These are phyloP conservation scores for Archips crataeganus DNA, from an alignment of 2,888 invertebrate genomes.

Conservation along the genomic window DNA sequence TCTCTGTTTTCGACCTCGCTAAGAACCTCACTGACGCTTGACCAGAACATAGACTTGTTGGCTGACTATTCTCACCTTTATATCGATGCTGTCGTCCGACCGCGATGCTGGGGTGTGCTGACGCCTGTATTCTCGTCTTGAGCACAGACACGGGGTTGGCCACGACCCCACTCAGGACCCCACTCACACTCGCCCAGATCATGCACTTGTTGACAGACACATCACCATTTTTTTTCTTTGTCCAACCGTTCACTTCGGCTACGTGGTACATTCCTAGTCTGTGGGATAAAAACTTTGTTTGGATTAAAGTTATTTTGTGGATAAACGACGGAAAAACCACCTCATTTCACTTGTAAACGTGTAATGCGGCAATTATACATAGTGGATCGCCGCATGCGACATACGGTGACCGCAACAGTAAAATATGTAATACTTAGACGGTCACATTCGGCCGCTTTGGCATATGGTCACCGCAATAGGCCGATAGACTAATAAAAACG, in stretches of 20 bases:
- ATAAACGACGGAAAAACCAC: too few relatives aligned
- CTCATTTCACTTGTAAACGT: too few relatives aligned
- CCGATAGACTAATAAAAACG: too few relatives aligned
- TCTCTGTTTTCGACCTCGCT: conserved; percentile 92
- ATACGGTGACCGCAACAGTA: too few relatives aligned
- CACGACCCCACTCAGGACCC: conserved; percentile 88
- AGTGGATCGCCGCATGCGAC: too few relatives aligned
- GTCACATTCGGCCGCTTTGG: too few relatives aligned
- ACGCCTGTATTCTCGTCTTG: conserved; percentile 92
- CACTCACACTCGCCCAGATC: conserved; percentile 83
- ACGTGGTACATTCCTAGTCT: conserved; percentile 89
- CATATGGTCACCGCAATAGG: too few relatives aligned
- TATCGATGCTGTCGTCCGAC: conserved; percentile 94
- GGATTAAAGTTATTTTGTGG: too few relatives aligned
- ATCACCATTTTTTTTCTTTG: conserved; percentile 68
- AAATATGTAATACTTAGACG: too few relatives aligned
- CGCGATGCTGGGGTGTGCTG: conserved; percentile 90
- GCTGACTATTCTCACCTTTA: conserved; percentile 62
- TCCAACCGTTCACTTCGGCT: conserved; percentile 86
- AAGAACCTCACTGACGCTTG: conserved; percentile 86
- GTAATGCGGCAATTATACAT: too few relatives aligned
- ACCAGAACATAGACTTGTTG: conserved; percentile 60
- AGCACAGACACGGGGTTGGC: conserved; percentile 92
- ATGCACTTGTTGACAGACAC: conserved; percentile 69
- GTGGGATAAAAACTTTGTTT: conserved; percentile 1